Conservation (phyloP, 2,113 vertebrate species). For the Puntigrus tetrazona region DNA sequence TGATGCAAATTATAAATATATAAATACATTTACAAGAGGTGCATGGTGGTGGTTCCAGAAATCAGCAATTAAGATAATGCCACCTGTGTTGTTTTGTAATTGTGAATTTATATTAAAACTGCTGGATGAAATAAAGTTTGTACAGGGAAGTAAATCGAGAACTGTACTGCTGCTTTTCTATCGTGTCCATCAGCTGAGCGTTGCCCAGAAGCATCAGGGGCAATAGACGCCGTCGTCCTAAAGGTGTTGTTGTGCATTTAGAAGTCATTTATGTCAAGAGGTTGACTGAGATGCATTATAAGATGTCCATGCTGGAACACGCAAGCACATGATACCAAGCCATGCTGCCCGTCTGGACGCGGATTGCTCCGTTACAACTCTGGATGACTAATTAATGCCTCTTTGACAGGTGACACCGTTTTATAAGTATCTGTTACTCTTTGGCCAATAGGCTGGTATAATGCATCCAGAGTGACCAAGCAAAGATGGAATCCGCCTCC, state of each 20-base stretch:
- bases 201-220: background rate
- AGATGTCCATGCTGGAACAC: constrained; percentile 17
- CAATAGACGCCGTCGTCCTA: background rate
- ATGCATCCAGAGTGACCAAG: constrained; percentile 27
- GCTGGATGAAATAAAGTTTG: background rate
- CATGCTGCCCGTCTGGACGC: background rate
- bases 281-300: background rate
- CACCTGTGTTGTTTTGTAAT: too few relatives aligned
- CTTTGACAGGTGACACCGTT: constrained; percentile 39
- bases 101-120: background rate
- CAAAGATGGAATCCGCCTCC: constrained; percentile 38
- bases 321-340: background rate
- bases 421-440: constrained; percentile 45
- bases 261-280: background rate
- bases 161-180: background rate
- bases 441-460: constrained; percentile 8
- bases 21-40: too few relatives aligned
- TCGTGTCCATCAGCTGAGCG: background rate
- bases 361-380: constrained; percentile 33
- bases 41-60: too few relatives aligned
- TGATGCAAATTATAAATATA: too few relatives aligned
- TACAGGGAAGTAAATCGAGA: background rate
- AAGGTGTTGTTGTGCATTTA: background rate
- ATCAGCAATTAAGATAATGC: too few relatives aligned
- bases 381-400: constrained; percentile 41